Evolutionary conservation across 2,888 invertebrate genomes (phyloP), one percentile per base, ranked within the genome.

Genomic region (Horisme vitalbata): DNA sequence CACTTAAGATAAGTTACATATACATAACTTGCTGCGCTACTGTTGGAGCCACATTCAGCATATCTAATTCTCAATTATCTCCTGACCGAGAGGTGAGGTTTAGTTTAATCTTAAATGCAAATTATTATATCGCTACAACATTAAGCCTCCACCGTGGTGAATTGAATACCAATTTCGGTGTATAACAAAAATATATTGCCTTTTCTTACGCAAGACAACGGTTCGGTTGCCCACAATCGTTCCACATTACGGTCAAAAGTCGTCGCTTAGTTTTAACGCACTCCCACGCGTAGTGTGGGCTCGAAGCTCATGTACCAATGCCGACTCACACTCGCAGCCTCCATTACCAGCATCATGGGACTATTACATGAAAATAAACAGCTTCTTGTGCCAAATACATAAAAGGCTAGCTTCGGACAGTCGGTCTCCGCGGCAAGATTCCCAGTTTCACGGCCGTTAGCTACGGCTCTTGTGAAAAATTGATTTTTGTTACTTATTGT

Each of bases 171-270:
- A 13, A 43, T 45, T 11, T 32, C 36, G 56, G 47, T 38, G 11
- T 10, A 53, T 57, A 57, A 18, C 18, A 18, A 18, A 18, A 18
- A 1, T 1, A 18, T 18, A 18, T 18, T 2, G 49, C 39, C 38
- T 52, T 58, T 51, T 32, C 41, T 68, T 66, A 57, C 59, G 61
- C 61, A 71, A 65, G 49, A 41, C 46, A 48, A 50, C 45, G 48
- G 53, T 38, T 57, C 57, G 49, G 57, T 62, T 61, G 59, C 57
- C 60, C 61, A 61, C 71, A 62, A 18, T 10, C 27, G 41, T 28
- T 50, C 52, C 62, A 58, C 57, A 62, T 59, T 58, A 52, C 65
- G 68, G 71, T 73, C 71, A 73, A 74, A 64, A 67, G 58, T 59
- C 54, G 54, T 33, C 41, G 45, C 32, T 45, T 46, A 32, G 66